Evolutionary conservation across 2,888 invertebrate species (phyloP).

Genomic region (Alentia gelatinosa): DNA sequence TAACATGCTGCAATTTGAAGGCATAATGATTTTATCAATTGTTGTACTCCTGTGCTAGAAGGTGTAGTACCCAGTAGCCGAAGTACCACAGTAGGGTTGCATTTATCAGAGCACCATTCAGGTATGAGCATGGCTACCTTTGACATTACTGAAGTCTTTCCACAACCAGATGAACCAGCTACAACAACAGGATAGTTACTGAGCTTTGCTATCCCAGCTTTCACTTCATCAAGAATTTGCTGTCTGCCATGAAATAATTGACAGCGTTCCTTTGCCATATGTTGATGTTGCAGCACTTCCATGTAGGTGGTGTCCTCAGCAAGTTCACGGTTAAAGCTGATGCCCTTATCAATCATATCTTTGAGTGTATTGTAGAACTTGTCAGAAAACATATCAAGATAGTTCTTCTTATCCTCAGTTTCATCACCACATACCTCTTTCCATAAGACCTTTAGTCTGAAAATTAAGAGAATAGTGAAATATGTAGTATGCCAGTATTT

Average conservation of each 20-base stretch:
- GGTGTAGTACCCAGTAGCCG: constrained; percentile 76
- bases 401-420: constrained; percentile 67
- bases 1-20: constrained; percentile 70
- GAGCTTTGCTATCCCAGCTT: constrained; percentile 63
- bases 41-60: constrained; percentile 69
- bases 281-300: constrained; percentile 70
- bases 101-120: background rate
- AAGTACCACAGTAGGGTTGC: constrained; percentile 64
- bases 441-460: constrained; percentile 65
- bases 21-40: constrained; percentile 70
- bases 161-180: constrained; percentile 74
- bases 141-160: constrained; percentile 77
- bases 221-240: constrained; percentile 66
- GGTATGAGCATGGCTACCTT: constrained; percentile 59
- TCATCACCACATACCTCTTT: constrained; percentile 68
- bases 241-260: constrained; percentile 69
- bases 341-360: constrained; percentile 66
- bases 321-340: constrained; percentile 62
- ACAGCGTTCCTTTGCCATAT: constrained; percentile 63
- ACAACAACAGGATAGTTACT: constrained; percentile 68
- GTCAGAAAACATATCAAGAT: constrained; percentile 65
- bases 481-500: too few species aligned
- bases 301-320: constrained; percentile 66
- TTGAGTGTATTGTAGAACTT: constrained; percentile 69
- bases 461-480: too few species aligned